Evolutionary conservation across 1,140 invertebrate species (phyloP).

Genomic region (Gerris buenoi): DNA sequence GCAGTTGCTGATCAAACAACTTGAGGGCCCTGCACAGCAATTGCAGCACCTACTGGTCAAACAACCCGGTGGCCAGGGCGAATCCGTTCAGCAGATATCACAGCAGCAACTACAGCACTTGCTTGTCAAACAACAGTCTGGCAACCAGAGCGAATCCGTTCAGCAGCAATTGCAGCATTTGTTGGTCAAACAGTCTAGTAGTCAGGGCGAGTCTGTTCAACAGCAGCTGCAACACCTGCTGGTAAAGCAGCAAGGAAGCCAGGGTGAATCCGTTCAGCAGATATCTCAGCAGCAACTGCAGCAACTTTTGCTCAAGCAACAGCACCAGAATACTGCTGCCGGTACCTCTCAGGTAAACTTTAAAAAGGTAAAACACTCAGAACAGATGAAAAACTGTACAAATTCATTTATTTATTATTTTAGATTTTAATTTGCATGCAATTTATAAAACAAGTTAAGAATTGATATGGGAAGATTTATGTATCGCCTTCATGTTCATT

Average conservation of each 20-base stretch:
- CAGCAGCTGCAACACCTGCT: slow-evolving; percentile 2
- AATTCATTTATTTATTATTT: too few relatives aligned
- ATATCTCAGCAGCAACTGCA: neutral
- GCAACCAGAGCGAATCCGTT: too few relatives aligned
- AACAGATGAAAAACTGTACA: too few relatives aligned
- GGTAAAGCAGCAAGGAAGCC: neutral
- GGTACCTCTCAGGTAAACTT: too few relatives aligned
- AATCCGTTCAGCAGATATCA: neutral
- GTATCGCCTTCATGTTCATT: too few relatives aligned
- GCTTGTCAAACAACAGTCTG: neutral
- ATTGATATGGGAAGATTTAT: too few relatives aligned
- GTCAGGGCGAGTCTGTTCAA: neutral
- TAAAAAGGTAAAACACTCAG: too few relatives aligned
- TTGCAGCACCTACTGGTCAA: neutral
- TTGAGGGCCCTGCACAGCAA: neutral
- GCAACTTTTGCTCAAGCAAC: neutral
- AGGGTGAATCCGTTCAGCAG: neutral
- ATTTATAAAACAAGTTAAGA: too few relatives aligned
- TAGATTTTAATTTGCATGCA: too few relatives aligned
- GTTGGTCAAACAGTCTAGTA: slow-evolving; percentile 10
- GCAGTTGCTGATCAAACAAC: slow-evolving; percentile 12
- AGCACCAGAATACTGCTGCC: too few relatives aligned
- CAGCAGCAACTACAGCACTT: neutral
- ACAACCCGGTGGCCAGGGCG: neutral
- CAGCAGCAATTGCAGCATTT: slow-evolving; percentile 21